Evolutionary conservation across 2,888 invertebrate genomes (phyloP).

Genomic region (Podabrus alpinus): DNA sequence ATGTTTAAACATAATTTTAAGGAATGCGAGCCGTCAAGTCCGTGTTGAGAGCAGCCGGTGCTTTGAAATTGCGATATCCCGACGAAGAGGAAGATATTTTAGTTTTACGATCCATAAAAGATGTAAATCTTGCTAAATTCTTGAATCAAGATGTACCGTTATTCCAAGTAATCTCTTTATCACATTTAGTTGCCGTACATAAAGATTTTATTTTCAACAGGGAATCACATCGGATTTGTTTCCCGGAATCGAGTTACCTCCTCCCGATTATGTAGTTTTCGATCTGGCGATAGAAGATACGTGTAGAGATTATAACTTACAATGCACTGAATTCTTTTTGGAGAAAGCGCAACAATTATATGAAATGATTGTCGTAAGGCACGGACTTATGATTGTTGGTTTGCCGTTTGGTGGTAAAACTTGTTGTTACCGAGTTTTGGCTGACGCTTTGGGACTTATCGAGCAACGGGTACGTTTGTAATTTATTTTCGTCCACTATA

Average conservation of each 20-base stretch:
- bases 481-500: not conserved
- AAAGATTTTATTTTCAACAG: constrained; percentile 54
- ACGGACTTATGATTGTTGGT: constrained; percentile 94
- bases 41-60: constrained; percentile 89
- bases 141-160: constrained; percentile 85
- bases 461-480: constrained; percentile 66
- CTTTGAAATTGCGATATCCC: constrained; percentile 86
- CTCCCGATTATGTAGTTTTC: constrained; percentile 77
- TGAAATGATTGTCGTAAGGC: constrained; percentile 94
- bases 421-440: constrained; percentile 80
- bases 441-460: constrained; percentile 75
- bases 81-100: constrained; percentile 86
- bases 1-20: constrained; percentile 40
- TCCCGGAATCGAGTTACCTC: constrained; percentile 79
- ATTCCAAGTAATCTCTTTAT: constrained; percentile 65
- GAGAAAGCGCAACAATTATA: constrained; percentile 90
- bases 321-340: constrained; percentile 82
- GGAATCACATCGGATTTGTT: constrained; percentile 94
- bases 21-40: constrained; percentile 95
- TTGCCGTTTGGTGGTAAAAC: constrained; percentile 93
- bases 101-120: constrained; percentile 87
- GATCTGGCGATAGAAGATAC: constrained; percentile 67
- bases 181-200: not conserved
- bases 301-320: constrained; percentile 75
- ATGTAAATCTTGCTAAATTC: constrained; percentile 94